Percentiles rank a stretch among this genome's conserved stretches.
These are phyloP conservation scores for Alentia gelatinosa DNA, from an alignment of 2,888 invertebrate genomes.

Conservation along the genomic window DNA sequence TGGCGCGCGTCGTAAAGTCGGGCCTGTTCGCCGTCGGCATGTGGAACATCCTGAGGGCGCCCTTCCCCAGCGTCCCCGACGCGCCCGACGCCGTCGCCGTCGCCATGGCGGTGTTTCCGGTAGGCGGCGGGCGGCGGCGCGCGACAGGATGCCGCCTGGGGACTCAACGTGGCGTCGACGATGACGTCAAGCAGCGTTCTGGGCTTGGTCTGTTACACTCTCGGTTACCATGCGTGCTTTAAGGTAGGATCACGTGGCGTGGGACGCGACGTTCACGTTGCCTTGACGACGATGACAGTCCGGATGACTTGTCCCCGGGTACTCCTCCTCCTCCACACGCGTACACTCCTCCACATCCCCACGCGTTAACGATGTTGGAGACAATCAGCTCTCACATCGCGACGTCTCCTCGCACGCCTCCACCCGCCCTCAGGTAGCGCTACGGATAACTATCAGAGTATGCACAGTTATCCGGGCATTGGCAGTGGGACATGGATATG, in stretches of 20 bases:
- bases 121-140: background rate
- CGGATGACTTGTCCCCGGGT: background rate
- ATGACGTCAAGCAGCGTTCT: background rate
- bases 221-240: background rate
- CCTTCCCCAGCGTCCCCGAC: conserved; percentile 3
- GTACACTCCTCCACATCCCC: background rate
- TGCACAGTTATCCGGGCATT: too few relatives aligned
- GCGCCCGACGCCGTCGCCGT: conserved; percentile 12
- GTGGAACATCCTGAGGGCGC: conserved; percentile 20
- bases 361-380: too few relatives aligned
- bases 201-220: background rate
- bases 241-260: background rate
- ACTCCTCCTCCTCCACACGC: background rate
- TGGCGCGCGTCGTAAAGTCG: conserved; percentile 58
- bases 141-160: background rate
- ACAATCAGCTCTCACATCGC: too few relatives aligned
- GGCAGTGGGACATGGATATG: too few relatives aligned
- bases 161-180: background rate
- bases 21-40: conserved; percentile 41
- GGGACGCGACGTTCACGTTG: background rate
- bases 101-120: conserved; percentile 16
- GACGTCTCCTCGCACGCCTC: too few relatives aligned
- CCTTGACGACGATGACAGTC: background rate
- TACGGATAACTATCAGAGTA: too few relatives aligned
- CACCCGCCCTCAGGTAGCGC: too few relatives aligned